Evolutionary conservation across 2,888 invertebrate species (phyloP).

Genomic region (Seladonia tumulorum): DNA sequence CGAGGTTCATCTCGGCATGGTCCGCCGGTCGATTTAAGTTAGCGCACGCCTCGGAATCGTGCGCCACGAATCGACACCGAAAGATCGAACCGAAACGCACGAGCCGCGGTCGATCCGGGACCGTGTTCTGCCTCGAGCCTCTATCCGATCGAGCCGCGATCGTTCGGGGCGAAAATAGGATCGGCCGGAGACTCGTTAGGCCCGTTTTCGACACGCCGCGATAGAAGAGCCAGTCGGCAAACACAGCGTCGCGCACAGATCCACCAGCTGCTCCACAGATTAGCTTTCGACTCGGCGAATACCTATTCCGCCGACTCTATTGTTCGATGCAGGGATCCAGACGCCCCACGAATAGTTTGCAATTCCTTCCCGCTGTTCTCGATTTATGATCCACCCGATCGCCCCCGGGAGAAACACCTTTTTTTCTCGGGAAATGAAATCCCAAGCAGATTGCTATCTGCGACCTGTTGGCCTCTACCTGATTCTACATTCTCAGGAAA

Average conservation of each 20-base stretch:
- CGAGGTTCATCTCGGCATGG: slow-evolving; percentile 41
- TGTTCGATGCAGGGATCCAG: slow-evolving; percentile 57
- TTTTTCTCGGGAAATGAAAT: slow-evolving; percentile 21
- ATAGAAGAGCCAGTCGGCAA: slow-evolving; percentile 24
- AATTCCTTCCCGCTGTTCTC: slow-evolving; percentile 56
- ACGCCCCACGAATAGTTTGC: slow-evolving; percentile 46
- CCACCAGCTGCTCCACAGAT: slow-evolving; percentile 62
- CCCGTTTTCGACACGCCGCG: slow-evolving; percentile 17
- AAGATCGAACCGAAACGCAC: background rate
- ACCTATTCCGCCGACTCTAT: slow-evolving; percentile 40
- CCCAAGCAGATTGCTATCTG: slow-evolving; percentile 16
- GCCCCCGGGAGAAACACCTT: slow-evolving; percentile 24
- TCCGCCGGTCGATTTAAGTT: slow-evolving; percentile 36
- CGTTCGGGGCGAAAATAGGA: background rate
- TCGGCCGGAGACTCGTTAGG: slow-evolving; percentile 34
- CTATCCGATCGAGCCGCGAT: background rate
- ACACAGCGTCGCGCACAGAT: slow-evolving; percentile 38
- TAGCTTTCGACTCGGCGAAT: slow-evolving; percentile 64
- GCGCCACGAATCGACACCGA: slow-evolving; percentile 1
- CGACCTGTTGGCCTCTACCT: slow-evolving; percentile 10
- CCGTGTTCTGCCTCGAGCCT: background rate
- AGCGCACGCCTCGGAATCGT: slow-evolving; percentile 22
- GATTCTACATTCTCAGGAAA: background rate
- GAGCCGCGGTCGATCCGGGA: background rate
- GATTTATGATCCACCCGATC: slow-evolving; percentile 54